A percentile compares a stretch with the other conserved stretches of the same genome.
Conservation (phyloP, 2,797 vertebrate species). For the Chaenodraco wilsoni region DNA sequence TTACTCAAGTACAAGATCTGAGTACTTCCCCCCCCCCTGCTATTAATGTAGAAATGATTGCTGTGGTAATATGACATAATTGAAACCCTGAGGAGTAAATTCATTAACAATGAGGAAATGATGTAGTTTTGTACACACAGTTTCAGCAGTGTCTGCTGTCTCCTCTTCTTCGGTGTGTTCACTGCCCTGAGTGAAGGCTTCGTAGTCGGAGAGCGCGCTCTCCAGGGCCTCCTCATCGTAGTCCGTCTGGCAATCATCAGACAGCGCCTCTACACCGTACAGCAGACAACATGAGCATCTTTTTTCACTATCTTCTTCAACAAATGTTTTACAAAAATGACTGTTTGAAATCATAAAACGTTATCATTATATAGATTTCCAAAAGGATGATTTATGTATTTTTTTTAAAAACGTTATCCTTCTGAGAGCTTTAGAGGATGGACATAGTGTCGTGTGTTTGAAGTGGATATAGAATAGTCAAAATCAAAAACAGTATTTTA, state of each 20-base stretch:
- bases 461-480: background rate
- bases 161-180: conserved; percentile 80
- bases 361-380: background rate
- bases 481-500: background rate
- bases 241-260: conserved; percentile 92
- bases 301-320: background rate
- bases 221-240: conserved; percentile 89
- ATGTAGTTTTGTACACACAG: conserved; percentile 67
- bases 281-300: background rate
- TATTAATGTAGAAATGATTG: background rate
- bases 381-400: background rate
- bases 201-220: conserved; percentile 79
- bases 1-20: too few relatives aligned
- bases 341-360: background rate
- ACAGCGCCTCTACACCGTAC: conserved; percentile 84
- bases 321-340: background rate
- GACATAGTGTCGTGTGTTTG: background rate
- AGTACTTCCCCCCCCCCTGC: too few relatives aligned
- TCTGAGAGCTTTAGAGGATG: background rate
- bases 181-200: conserved; percentile 69
- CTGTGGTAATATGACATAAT: background rate
- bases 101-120: background rate
- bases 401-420: background rate
- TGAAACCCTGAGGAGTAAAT: background rate
- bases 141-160: conserved; percentile 84